Percentiles rank a stretch among this genome's conserved stretches.
Conservation (phyloP, 1,140 invertebrate species). For the Brachionus plicatilis region DNA sequence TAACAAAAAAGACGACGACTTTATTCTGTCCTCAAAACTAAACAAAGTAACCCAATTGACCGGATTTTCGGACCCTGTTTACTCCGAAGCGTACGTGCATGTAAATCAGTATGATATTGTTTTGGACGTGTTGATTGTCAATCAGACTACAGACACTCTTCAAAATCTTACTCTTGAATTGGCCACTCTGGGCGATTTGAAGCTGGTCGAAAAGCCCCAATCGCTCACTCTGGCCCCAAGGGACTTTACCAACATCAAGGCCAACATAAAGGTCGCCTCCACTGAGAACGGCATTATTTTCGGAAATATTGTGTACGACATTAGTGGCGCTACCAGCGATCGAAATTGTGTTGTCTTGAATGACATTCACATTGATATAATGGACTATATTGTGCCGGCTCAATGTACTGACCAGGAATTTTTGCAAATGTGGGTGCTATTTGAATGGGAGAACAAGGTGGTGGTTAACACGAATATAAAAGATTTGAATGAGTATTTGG, state of each 20-base stretch:
- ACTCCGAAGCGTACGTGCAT: conserved; percentile 96
- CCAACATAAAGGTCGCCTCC: conserved; percentile 77
- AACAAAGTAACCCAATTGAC: conserved; percentile 85
- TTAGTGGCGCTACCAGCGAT: conserved; percentile 83
- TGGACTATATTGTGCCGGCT: conserved; percentile 99
- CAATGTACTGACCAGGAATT: conserved; percentile 87
- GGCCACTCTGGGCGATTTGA: conserved; percentile 90
- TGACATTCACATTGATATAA: conserved; percentile 98
- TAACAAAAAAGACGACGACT: conserved; percentile 59
- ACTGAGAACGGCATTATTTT: conserved; percentile 99
- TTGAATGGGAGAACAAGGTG: conserved; percentile 99
- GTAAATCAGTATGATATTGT: conserved; percentile 84
- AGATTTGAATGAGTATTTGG: conserved; percentile 84
- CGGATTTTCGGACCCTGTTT: conserved; percentile 98
- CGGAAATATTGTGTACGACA: conserved; percentile 97
- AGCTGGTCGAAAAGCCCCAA: conserved; percentile 91
- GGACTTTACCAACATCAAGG: conserved; percentile 96
- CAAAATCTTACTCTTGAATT: conserved; percentile 96
- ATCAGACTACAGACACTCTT: conserved; percentile 90
- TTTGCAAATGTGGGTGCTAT: conserved; percentile 98
- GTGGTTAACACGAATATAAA: conserved; percentile 87
- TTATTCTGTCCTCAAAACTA: conserved; percentile 59
- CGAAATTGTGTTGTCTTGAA: conserved; percentile 94
- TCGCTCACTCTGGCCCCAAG: conserved; percentile 88
- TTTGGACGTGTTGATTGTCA: conserved; percentile 66